Conservation (phyloP, 2,888 invertebrate species). For the Erebia palarica region DNA sequence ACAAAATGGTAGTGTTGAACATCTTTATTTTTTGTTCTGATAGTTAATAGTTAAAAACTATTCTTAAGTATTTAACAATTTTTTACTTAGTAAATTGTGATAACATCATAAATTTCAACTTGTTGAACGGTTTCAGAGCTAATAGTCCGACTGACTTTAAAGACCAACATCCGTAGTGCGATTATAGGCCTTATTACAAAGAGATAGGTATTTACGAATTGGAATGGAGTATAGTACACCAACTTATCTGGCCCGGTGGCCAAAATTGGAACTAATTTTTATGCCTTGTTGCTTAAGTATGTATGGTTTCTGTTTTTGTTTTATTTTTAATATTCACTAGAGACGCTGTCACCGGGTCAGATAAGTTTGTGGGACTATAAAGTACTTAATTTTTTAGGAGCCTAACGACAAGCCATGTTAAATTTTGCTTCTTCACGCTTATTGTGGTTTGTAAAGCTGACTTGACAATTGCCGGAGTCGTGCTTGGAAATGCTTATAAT, state of each 20-base stretch:
- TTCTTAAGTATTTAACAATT: not conserved
- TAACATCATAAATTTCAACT: not conserved
- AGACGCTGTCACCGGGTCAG: too few relatives aligned
- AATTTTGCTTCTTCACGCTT: conserved; percentile 67
- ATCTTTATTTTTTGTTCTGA: not conserved
- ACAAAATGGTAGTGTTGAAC: not conserved
- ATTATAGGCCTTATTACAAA: not conserved
- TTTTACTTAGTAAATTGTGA: not conserved
- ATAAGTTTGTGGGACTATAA: too few relatives aligned
- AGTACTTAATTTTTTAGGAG: not conserved
- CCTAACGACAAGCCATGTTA: conserved; percentile 44
- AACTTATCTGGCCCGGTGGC: too few relatives aligned
- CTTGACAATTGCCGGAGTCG: conserved; percentile 55
- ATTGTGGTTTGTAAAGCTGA: conserved; percentile 66
- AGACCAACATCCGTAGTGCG: conserved; percentile 1
- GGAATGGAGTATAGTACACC: not conserved
- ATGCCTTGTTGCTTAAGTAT: too few relatives aligned
- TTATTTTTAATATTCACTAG: too few relatives aligned
- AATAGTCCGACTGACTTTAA: conserved; percentile 1
- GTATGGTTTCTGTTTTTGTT: too few relatives aligned
- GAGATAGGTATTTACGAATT: not conserved
- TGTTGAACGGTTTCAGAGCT: conserved; percentile 12
- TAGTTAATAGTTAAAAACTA: not conserved
- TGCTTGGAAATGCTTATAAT: conserved; percentile 31
- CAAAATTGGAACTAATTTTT: too few relatives aligned